Conservation (phyloP, 2,888 invertebrate genomes). For the Agrochola circellaris region DNA sequence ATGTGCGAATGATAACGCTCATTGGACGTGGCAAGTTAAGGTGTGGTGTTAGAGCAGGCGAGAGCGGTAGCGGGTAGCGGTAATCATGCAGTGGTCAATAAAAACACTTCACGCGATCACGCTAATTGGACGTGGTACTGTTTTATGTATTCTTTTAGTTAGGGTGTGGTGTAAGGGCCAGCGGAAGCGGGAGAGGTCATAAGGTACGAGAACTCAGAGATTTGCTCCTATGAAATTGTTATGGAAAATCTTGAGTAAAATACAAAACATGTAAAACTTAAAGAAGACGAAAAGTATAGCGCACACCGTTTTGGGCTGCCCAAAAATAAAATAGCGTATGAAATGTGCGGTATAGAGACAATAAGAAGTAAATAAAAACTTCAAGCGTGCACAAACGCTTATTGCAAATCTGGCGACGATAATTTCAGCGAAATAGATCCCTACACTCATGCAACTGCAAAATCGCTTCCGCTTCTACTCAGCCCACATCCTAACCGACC, state of each 20-base stretch:
- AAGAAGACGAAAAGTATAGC: not conserved
- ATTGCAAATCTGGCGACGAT: not conserved
- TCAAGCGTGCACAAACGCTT: too few species aligned
- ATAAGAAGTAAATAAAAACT: not conserved
- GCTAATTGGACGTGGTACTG: too few species aligned
- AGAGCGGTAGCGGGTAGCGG: slow-evolving; percentile 14
- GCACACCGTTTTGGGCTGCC: not conserved
- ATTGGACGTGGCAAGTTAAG: slow-evolving; percentile 42
- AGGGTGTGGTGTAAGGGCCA: not conserved
- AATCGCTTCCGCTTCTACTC: slow-evolving; percentile 31
- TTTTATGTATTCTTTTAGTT: not conserved
- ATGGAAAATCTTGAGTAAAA: not conserved
- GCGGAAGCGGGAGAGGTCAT: not conserved
- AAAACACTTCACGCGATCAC: not conserved
- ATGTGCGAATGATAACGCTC: slow-evolving; percentile 66
- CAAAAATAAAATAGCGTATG: not conserved
- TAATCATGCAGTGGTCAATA: too few species aligned
- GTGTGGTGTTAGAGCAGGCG: not conserved
- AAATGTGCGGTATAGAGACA: not conserved
- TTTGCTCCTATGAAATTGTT: not conserved
- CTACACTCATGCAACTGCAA: too few species aligned
- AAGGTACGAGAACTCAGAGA: not conserved
- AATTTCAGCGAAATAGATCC: not conserved
- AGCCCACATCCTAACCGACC: slow-evolving; percentile 9
- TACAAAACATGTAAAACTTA: too few species aligned